Percentiles rank a stretch among this genome's conserved stretches.
Conservation (phyloP, 2,113 vertebrate genomes). For the Tragelaphus buxtoni region DNA sequence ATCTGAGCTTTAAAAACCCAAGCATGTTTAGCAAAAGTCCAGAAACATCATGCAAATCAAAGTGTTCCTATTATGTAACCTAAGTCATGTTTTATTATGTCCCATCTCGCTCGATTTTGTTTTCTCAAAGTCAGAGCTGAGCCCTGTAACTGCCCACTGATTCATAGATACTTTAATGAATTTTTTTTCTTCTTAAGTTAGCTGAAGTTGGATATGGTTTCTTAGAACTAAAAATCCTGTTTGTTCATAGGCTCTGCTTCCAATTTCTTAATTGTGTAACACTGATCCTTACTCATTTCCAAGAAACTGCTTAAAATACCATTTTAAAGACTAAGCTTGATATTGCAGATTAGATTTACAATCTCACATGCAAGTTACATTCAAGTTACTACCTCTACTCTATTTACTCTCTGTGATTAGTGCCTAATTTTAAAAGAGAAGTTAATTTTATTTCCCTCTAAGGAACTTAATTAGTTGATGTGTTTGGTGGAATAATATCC, state of each 20-base stretch:
- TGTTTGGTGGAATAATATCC: neutral
- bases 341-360: neutral
- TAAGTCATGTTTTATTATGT: neutral
- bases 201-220: neutral
- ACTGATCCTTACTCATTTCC: neutral
- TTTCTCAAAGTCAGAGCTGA: neutral
- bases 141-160: neutral
- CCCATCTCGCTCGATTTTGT: neutral
- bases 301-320: neutral
- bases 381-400: neutral
- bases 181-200: neutral
- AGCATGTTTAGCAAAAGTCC: neutral
- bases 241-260: neutral
- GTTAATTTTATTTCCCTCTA: neutral
- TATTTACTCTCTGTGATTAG: neutral
- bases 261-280: neutral
- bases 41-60: neutral
- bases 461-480: neutral
- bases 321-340: neutral
- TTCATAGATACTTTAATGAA: neutral
- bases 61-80: neutral
- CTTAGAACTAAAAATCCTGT: neutral
- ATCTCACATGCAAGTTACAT: neutral
- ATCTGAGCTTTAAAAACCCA: neutral
- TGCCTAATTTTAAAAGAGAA: constrained; percentile 21